Evolutionary conservation across 2,888 invertebrate genomes (phyloP), one percentile per base, ranked within the genome.

Genomic region (Zhengitettix transpicula): DNA sequence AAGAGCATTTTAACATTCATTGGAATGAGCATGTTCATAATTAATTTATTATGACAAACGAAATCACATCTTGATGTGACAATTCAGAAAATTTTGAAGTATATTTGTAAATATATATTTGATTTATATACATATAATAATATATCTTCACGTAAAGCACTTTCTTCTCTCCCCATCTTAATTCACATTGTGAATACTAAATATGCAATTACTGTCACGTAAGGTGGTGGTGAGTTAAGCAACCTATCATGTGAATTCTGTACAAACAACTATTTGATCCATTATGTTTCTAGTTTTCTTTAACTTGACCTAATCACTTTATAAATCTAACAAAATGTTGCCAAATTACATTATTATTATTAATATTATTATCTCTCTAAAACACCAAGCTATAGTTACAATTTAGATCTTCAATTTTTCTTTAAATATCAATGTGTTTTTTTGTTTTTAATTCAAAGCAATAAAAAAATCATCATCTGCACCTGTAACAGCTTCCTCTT

Each of bases 1-100:
- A 66, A 64, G n/a, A 63, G 66, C 62, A 67, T 68, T 14, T 67
- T 68, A 68, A 66, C 70, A 60, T 58, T 54, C 51, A 47, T 55
- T 60, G 55, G 42, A 28, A 17, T 55, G 12, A 40, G 55, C 28
- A 28, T 28, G 7, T 28, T 28, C 28, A 5, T 7, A 28, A 28
- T 28, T 28, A 2, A 28, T 7, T 28, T 28, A 28, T 28, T 28
- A 28, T 28, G 28, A 28, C 28, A 28, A 28, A 28, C 7, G 28
- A 28, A 28, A 28, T 28, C 28, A 28, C 28, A 28, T 28, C 28
- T 28, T 28, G 28, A 28, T 28, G 28, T 28, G 28, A 28, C 28
- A 28, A 28, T 28, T 28, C 28, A 28, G 28, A 28, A 28, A 28
- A 28, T 28, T 28, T 28, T 28, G 28, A 28, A 28, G 2, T 28